Evolutionary conservation across 2,888 invertebrate genomes (phyloP).

Genomic region (Hedychridium roseum): DNA sequence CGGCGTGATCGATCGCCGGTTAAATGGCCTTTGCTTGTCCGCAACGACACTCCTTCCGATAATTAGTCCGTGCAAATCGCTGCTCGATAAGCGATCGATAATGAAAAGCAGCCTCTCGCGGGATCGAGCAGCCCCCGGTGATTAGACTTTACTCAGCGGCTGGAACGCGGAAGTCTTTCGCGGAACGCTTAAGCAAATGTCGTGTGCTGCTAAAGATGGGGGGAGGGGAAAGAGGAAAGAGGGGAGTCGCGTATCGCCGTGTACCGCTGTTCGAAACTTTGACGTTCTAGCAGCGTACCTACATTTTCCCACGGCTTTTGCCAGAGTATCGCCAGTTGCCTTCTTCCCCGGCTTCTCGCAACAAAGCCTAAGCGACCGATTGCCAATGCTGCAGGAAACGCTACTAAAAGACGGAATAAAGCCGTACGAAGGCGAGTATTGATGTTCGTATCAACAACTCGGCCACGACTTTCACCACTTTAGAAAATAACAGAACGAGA

Average conservation of each 20-base stretch:
- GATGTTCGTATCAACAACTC: too few relatives aligned
- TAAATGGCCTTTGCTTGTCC: too few relatives aligned
- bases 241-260: conserved; percentile 10
- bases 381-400: too few relatives aligned
- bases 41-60: too few relatives aligned
- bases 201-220: conserved; percentile 13
- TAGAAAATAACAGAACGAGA: too few relatives aligned
- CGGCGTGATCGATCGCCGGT: too few relatives aligned
- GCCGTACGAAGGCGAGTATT: too few relatives aligned
- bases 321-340: not conserved
- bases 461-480: too few relatives aligned
- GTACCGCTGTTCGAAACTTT: conserved; percentile 31
- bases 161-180: conserved; percentile 35
- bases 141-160: conserved; percentile 31
- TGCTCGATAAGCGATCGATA: conserved; percentile 17
- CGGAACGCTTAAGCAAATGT: conserved; percentile 32
- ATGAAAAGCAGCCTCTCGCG: conserved; percentile 6
- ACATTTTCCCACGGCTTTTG: conserved; percentile 29
- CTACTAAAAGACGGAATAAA: too few relatives aligned
- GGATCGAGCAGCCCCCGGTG: conserved; percentile 12
- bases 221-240: not conserved
- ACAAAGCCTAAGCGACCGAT: too few relatives aligned
- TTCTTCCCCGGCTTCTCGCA: not conserved
- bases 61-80: too few relatives aligned
- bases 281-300: conserved; percentile 25